phyloP scores from a whole-genome alignment of 2,888 invertebrate species.

The Masnerella sp. region DNA sequence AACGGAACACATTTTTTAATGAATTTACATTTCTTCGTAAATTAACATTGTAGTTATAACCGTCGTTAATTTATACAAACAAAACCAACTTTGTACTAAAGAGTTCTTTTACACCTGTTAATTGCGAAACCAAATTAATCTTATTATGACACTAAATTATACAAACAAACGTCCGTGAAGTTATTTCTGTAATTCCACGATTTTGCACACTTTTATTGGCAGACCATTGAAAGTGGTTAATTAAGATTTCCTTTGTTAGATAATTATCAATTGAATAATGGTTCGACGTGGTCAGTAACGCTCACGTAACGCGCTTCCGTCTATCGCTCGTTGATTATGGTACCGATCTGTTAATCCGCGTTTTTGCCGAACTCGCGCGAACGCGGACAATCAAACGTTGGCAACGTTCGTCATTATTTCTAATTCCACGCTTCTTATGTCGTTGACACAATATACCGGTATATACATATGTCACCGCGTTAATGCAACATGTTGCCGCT shows the following conservation, averaged over 20 bases:
- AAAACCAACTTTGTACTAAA: too few species aligned
- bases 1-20: too few species aligned
- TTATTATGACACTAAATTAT: conserved; percentile 21
- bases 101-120: conserved; percentile 7
- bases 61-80: too few species aligned
- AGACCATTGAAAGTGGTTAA: conserved; percentile 28
- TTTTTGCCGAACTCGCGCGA: neutral
- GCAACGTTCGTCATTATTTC: conserved; percentile 1
- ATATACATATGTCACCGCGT: conserved; percentile 20
- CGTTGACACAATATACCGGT: neutral
- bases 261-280: conserved; percentile 35
- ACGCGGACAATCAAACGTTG: neutral
- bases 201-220: conserved; percentile 30
- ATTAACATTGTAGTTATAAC: too few species aligned
- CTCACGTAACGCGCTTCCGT: conserved; percentile 16
- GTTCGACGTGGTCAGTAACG: conserved; percentile 6
- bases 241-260: conserved; percentile 29
- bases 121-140: conserved; percentile 24
- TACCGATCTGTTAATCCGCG: neutral
- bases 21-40: too few species aligned
- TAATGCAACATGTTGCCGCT: conserved; percentile 41
- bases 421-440: conserved; percentile 19
- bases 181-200: conserved; percentile 43
- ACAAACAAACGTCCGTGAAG: conserved; percentile 31
- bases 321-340: neutral